Evolutionary conservation across 2,888 invertebrate genomes (phyloP), one percentile per base, ranked within the genome.

Genomic region (Operophtera brumata): DNA sequence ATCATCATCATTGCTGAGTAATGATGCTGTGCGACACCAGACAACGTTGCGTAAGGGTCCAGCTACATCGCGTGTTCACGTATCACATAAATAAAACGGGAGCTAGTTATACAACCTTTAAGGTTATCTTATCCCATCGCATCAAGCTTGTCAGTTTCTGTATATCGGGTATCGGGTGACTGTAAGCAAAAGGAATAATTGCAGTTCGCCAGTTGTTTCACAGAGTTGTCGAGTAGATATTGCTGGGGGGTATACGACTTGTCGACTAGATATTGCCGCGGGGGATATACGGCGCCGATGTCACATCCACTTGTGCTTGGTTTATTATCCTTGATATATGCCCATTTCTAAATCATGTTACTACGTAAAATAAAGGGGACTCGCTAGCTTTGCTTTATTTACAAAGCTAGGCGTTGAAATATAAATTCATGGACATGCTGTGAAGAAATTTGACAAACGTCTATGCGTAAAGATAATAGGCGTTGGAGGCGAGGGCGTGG

Each of bases 161-260:
- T 9, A 68, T 67, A 67, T 69, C 56, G 41, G 25, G 30, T 37
- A 9, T 8, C 30, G 14, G 47, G 63, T 72, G 30, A 8, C 10
- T 0, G 30, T 9, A 10, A 71, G 75, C 65, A 70, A 71, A 70
- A 71, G 71, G 71, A 73, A 77, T 81, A 78, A 78, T 79, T 76
- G 67, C 64, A 75, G 66, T 70, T 75, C 69, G 66, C 69, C 69
- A 64, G 65, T 70, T 70, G 76, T 74, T 75, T 69, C 62, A 61
- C 60, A 67, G 71, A 72, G 75, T 75, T 73, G 67, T 71, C 64
- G 64, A 20, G 20, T 20, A 20, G 20, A 20, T 20, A 20, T 20
- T 20, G 20, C 20, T 20, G 20, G 30, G 66, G 62, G 59, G 28
- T 30, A 30, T 75, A 69, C 62, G 61, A 73, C 75, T 75, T 73